Percentiles rank a stretch among this genome's conserved stretches.
These are phyloP conservation scores for Rapana venosa DNA, from an alignment of 2,888 invertebrate species.

Conservation along the genomic window DNA sequence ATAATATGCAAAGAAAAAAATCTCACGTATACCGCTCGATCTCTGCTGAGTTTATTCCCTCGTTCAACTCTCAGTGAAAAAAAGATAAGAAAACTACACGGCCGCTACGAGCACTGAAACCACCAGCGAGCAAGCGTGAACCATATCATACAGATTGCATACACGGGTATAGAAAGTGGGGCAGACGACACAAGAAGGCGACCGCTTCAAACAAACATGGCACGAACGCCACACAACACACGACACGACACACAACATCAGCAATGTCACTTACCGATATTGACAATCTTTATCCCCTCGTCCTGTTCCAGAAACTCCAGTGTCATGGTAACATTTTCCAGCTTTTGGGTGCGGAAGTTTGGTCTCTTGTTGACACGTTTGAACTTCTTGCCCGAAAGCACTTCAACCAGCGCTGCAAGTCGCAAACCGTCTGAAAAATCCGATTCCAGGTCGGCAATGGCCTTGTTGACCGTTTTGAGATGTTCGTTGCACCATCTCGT, in stretches of 20 bases:
- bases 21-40: no score
- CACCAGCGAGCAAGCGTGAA: neutral
- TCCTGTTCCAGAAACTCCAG: constrained; percentile 89
- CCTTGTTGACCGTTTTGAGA: constrained; percentile 88
- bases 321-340: constrained; percentile 94
- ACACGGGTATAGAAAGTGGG: neutral
- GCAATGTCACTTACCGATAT: constrained; percentile 88
- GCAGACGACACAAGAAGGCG: neutral
- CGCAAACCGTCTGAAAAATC: constrained; percentile 91
- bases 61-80: neutral
- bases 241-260: neutral
- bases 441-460: constrained; percentile 88
- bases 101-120: neutral
- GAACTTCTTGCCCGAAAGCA: constrained; percentile 88
- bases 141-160: no score
- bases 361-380: constrained; percentile 91
- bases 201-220: neutral
- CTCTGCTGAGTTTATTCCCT: constrained; percentile 81
- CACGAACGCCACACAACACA: neutral
- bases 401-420: constrained; percentile 83
- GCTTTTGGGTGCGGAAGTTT: constrained; percentile 91
- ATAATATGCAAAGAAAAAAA: no score
- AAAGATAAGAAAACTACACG: neutral
- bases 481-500: constrained; percentile 96
- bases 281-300: constrained; percentile 92